Conservation (phyloP, 2,113 vertebrate species). For the Lethenteron camtschaticum region DNA sequence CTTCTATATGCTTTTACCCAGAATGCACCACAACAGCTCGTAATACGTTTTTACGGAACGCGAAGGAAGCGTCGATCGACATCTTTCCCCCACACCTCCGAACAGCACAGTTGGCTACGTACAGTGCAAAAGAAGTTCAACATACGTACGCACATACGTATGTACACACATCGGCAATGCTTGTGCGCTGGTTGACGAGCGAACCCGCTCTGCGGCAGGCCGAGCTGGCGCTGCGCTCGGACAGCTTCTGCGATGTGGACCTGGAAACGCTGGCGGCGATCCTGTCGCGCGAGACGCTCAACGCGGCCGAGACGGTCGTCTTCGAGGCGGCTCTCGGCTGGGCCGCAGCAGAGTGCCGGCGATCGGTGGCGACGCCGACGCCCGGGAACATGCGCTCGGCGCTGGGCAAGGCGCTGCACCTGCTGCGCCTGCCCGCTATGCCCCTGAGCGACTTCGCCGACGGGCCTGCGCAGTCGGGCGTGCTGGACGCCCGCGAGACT, state of each 20-base stretch:
- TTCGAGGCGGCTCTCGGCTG: conserved; percentile 64
- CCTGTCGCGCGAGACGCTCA: conserved; percentile 59
- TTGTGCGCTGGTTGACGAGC: too few species aligned
- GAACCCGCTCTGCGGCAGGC: conserved; percentile 24
- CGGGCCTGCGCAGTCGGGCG: conserved; percentile 60
- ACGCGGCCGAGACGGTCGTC: conserved; percentile 66
- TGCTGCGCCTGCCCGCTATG: conserved; percentile 73
- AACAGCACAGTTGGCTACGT: too few species aligned
- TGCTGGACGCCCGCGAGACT: conserved; percentile 84
- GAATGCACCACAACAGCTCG: too few species aligned
- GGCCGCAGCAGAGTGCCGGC: conserved; percentile 63
- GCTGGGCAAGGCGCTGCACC: conserved; percentile 54
- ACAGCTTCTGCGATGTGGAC: conserved; percentile 83
- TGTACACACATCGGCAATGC: too few species aligned
- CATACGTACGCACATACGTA: too few species aligned
- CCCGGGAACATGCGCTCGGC: conserved; percentile 44
- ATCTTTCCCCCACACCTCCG: too few species aligned
- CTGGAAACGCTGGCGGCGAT: conserved; percentile 65
- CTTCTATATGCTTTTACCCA: too few species aligned
- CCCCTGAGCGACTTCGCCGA: conserved; percentile 81
- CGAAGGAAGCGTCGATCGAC: too few species aligned
- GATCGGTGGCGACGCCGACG: conserved; percentile 34
- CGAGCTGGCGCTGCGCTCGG: conserved; percentile 61
- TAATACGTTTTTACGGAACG: too few species aligned
- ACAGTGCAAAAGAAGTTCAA: too few species aligned